A percentile compares a stretch with the other conserved stretches of the same genome.
These are phyloP conservation scores for Charanyca ferruginea DNA, from an alignment of 2,888 invertebrate genomes.

Conservation along the genomic window DNA sequence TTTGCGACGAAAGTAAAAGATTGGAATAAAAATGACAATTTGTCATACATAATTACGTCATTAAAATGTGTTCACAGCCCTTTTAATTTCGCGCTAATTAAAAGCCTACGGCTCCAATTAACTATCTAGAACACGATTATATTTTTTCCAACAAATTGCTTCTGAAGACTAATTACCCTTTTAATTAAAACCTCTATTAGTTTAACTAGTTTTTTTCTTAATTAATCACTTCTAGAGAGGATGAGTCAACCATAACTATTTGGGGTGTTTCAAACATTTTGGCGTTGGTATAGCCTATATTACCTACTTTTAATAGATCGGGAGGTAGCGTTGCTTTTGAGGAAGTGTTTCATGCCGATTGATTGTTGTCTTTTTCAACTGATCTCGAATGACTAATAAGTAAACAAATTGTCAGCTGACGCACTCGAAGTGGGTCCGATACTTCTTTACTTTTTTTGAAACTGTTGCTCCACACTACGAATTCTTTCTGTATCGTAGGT, in stretches of 20 bases:
- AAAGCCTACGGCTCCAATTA: slow-evolving; percentile 22
- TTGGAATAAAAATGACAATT: not conserved
- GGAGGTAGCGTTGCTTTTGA: too few species aligned
- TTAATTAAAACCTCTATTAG: slow-evolving; percentile 32
- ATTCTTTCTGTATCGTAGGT: too few species aligned
- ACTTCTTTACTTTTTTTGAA: too few species aligned
- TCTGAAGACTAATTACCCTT: slow-evolving; percentile 34
- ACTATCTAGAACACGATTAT: slow-evolving; percentile 14
- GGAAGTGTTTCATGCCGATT: too few species aligned
- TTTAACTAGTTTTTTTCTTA: slow-evolving; percentile 21
- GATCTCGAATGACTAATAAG: too few species aligned
- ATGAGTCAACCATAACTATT: slow-evolving; percentile 17
- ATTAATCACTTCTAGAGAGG: slow-evolving; percentile 12
- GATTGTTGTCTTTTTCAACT: too few species aligned
- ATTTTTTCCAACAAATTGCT: slow-evolving; percentile 31
- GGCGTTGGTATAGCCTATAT: slow-evolving; percentile 29
- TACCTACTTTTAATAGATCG: slow-evolving; percentile 47
- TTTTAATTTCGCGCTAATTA: slow-evolving; percentile 16
- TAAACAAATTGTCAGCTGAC: too few species aligned
- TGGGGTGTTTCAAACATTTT: slow-evolving; percentile 6
- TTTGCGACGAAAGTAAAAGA: slow-evolving; percentile 2
- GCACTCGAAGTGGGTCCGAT: too few species aligned
- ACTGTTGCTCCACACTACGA: too few species aligned
- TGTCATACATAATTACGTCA: slow-evolving; percentile 11
- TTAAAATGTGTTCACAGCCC: slow-evolving; percentile 8